Evolutionary conservation across 2,797 vertebrate species (phyloP).

Genomic region (Chelidonichthys spinosus): DNA sequence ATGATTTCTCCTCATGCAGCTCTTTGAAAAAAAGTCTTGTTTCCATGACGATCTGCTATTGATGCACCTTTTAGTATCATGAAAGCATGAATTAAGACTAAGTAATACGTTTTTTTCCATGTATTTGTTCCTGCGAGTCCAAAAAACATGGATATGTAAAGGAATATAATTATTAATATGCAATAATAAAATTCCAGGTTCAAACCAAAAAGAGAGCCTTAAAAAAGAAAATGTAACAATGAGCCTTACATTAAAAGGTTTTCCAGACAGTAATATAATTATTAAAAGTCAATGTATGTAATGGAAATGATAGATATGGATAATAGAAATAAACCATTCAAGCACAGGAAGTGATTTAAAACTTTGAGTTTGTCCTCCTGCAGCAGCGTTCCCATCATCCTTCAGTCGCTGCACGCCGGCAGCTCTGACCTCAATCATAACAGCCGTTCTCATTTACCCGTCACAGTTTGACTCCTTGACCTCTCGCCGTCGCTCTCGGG

Average conservation of each 20-base stretch:
- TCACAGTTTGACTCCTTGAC: conserved; percentile 55
- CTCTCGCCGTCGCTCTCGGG: conserved; percentile 32
- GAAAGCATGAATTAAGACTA: conserved; percentile 23
- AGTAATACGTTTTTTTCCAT: no score
- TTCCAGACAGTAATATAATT: background rate
- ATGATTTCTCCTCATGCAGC: conserved; percentile 30
- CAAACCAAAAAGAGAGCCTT: conserved; percentile 13
- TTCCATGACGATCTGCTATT: conserved; percentile 64
- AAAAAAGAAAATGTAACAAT: background rate
- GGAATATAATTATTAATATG: background rate
- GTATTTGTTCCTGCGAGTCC: background rate
- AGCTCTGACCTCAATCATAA: conserved; percentile 56
- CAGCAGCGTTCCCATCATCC: conserved; percentile 7
- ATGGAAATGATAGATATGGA: background rate
- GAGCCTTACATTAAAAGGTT: background rate
- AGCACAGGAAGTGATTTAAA: background rate
- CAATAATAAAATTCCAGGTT: background rate
- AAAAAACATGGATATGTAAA: background rate
- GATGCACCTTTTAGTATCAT: conserved; percentile 41
- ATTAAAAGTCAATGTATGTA: background rate
- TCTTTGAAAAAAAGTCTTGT: conserved; percentile 32
- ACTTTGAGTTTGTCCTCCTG: no score
- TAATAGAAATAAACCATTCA: background rate
- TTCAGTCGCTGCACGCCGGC: conserved; percentile 20
- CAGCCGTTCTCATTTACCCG: conserved; percentile 16